These are phyloP conservation scores for Xiphophorus birchmanni DNA, from an alignment of 2,797 vertebrate genomes.

Conservation along the genomic window DNA sequence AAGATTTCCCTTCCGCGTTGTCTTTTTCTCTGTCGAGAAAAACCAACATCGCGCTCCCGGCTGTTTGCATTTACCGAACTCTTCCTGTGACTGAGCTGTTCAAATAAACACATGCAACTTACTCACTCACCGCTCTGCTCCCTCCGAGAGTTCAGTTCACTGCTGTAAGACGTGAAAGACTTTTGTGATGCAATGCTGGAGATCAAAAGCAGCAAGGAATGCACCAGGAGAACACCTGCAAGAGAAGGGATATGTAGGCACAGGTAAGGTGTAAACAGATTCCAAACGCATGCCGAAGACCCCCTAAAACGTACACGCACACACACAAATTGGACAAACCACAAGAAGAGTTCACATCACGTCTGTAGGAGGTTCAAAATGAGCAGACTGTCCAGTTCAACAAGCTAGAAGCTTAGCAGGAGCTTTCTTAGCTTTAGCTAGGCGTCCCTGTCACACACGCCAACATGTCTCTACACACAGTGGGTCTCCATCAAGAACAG, in stretches of 20 bases:
- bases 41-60: not conserved
- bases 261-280: slow-evolving; percentile 32
- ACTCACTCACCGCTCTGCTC: not conserved
- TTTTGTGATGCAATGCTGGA: slow-evolving; percentile 20
- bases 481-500: slow-evolving; percentile 10
- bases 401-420: slow-evolving; percentile 49
- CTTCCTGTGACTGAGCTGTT: slow-evolving; percentile 43
- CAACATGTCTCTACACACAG: slow-evolving; percentile 15
- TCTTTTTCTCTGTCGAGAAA: slow-evolving; percentile 8
- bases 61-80: slow-evolving; percentile 22
- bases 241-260: slow-evolving; percentile 20
- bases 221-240: slow-evolving; percentile 15
- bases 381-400: slow-evolving; percentile 47
- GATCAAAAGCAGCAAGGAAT: slow-evolving; percentile 21
- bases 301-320: not conserved
- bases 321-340: slow-evolving; percentile 11
- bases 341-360: slow-evolving; percentile 41
- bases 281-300: slow-evolving; percentile 12
- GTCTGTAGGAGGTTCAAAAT: slow-evolving; percentile 54
- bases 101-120: slow-evolving; percentile 53
- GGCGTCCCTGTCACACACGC: slow-evolving; percentile 19
- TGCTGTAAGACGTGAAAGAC: slow-evolving; percentile 42
- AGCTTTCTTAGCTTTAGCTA: slow-evolving; percentile 20
- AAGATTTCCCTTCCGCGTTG: slow-evolving; percentile 8
- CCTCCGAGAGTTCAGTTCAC: slow-evolving; percentile 39